These are phyloP conservation scores for Halcyon malimbica DNA, from an alignment of 2,113 vertebrate genomes.

Conservation along the genomic window DNA sequence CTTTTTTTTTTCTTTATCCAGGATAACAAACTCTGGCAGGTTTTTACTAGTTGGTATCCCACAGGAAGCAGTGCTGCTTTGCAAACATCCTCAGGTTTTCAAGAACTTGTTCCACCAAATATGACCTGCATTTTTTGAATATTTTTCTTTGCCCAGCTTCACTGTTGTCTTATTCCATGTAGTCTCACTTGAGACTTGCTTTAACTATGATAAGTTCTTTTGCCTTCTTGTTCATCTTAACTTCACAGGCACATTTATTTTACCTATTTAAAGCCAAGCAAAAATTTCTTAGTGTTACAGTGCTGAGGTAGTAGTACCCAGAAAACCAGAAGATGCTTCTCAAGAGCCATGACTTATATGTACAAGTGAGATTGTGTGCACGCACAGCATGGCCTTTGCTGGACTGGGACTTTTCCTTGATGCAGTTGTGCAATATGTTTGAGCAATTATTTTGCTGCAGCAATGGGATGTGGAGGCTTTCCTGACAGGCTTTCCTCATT, in stretches of 20 bases:
- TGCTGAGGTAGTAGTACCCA: not conserved
- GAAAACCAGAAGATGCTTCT: not conserved
- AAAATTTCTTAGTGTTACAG: not conserved
- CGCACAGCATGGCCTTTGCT: not conserved
- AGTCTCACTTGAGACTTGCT: slow-evolving; percentile 4
- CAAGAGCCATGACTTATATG: not conserved
- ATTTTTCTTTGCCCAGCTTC: slow-evolving; percentile 6
- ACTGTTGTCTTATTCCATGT: not conserved
- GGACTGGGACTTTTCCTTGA: not conserved
- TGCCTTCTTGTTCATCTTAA: not conserved
- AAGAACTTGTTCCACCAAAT: not conserved
- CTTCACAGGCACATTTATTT: not conserved
- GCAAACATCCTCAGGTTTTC: not conserved
- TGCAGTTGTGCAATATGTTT: not conserved
- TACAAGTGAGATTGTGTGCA: not conserved
- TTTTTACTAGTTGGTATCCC: not conserved
- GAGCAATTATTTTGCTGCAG: not conserved
- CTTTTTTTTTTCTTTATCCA: not conserved
- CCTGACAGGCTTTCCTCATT: not conserved
- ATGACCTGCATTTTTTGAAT: not conserved
- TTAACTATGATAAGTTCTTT: slow-evolving; percentile 3
- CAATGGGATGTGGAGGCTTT: not conserved
- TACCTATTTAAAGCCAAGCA: not conserved
- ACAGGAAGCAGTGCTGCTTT: not conserved
- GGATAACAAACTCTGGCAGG: not conserved